Evolutionary conservation across 1,140 invertebrate species (phyloP).

Genomic region (Thalassaphorura encarpata): DNA sequence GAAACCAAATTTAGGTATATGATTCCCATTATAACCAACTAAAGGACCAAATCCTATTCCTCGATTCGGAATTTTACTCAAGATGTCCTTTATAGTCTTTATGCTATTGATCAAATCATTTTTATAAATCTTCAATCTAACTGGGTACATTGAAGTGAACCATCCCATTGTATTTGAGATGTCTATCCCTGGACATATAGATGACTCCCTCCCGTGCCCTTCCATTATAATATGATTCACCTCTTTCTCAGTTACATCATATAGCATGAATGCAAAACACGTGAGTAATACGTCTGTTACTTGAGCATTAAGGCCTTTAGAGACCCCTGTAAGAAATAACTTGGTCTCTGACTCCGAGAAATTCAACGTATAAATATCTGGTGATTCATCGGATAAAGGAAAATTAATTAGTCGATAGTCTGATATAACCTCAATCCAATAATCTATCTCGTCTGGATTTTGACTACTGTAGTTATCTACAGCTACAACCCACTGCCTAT

Average conservation of each 20-base stretch:
- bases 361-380: background rate
- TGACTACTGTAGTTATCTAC: background rate
- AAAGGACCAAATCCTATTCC: slow-evolving; percentile 9
- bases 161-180: slow-evolving; percentile 13
- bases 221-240: slow-evolving; percentile 4
- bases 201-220: slow-evolving; percentile 14
- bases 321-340: background rate
- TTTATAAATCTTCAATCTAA: background rate
- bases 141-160: slow-evolving; percentile 16
- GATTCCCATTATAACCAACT: background rate
- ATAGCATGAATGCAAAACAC: background rate
- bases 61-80: background rate
- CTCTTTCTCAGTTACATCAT: background rate
- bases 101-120: background rate
- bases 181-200: background rate
- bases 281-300: slow-evolving; percentile 13
- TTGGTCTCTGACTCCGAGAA: background rate
- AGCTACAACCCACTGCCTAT: background rate
- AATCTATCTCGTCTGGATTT: background rate
- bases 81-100: background rate
- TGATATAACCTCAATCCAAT: background rate
- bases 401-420: no score
- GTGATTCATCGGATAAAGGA: background rate
- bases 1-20: background rate
- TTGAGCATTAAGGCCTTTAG: slow-evolving; percentile 1